A percentile compares a stretch with the other conserved stretches of the same genome.
Conservation (phyloP, 1,140 invertebrate species). For the Drosophila mayri region DNA sequence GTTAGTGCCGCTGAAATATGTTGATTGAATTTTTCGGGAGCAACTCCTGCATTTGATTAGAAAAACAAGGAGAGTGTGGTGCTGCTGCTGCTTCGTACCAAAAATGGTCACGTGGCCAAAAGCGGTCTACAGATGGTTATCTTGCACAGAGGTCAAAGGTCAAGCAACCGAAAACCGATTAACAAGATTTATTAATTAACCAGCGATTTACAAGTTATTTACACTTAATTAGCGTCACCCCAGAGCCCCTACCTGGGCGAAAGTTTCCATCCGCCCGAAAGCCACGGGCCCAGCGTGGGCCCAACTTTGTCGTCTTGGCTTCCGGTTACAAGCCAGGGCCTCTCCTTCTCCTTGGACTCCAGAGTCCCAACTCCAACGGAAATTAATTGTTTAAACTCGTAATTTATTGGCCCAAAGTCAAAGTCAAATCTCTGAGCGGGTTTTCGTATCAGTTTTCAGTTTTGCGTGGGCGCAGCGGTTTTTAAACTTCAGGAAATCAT, state of each 20-base stretch:
- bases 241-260: constrained; percentile 42
- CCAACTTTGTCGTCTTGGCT: constrained; percentile 49
- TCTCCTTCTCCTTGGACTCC: constrained; percentile 3
- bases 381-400: constrained; percentile 77
- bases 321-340: constrained; percentile 25
- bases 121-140: constrained; percentile 63
- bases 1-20: constrained; percentile 84
- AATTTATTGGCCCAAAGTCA: constrained; percentile 70
- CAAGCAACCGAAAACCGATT: constrained; percentile 45
- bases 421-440: constrained; percentile 29
- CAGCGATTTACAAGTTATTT: constrained; percentile 78
- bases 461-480: constrained; percentile 36
- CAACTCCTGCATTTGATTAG: constrained; percentile 81
- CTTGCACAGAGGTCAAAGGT: constrained; percentile 61
- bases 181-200: constrained; percentile 76
- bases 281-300: constrained; percentile 34
- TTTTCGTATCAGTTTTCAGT: constrained; percentile 35
- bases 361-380: constrained; percentile 45
- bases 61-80: constrained; percentile 59
- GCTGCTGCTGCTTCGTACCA: constrained; percentile 7
- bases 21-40: constrained; percentile 84
- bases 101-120: constrained; percentile 34
- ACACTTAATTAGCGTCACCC: constrained; percentile 80
- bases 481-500: constrained; percentile 57
- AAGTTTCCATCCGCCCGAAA: constrained; percentile 36